Evolutionary conservation across 2,797 vertebrate species (phyloP).

Genomic region (Yasuhikotakia modesta): DNA sequence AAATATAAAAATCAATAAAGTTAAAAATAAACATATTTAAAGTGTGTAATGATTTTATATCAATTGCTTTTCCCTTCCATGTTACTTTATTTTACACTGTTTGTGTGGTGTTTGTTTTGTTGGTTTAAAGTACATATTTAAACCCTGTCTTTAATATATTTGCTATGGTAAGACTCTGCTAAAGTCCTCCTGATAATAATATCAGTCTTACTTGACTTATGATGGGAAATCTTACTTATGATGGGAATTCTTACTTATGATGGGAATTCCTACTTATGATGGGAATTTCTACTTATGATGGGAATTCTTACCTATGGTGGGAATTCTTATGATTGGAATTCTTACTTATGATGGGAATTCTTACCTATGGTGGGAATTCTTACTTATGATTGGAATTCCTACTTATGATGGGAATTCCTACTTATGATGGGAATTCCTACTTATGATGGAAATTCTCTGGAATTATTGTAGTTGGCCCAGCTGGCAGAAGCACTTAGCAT

Average conservation of each 20-base stretch:
- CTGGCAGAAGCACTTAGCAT: neutral
- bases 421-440: neutral
- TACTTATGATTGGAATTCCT: too few species aligned
- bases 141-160: neutral
- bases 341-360: neutral
- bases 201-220: too few species aligned
- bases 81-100: neutral
- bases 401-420: neutral
- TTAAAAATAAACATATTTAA: neutral
- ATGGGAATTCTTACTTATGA: neutral
- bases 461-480: neutral
- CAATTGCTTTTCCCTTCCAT: neutral
- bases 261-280: neutral
- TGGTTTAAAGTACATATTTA: neutral
- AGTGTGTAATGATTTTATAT: neutral
- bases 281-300: neutral
- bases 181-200: too few species aligned
- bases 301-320: neutral
- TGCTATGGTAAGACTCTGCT: neutral
- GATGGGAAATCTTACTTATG: too few species aligned
- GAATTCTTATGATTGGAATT: neutral
- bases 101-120: neutral
- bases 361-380: neutral
- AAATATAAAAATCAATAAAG: slow-evolving; percentile 8
- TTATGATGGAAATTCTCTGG: neutral